These are phyloP conservation scores for Hippocampus barbouri DNA, from an alignment of 2,113 vertebrate species.

Conservation along the genomic window DNA sequence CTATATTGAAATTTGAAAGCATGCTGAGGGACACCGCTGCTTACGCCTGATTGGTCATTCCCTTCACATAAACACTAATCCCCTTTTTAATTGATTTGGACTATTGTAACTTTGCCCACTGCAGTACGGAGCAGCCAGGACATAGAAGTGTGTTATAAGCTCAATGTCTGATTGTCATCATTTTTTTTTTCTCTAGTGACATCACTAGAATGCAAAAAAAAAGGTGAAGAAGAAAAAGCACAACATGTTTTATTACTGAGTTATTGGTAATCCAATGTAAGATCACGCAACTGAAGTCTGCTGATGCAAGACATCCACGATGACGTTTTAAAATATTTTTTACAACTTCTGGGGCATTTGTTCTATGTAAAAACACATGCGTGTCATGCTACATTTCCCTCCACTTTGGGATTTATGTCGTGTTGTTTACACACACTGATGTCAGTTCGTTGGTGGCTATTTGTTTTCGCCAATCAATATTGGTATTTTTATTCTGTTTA, in stretches of 20 bases:
- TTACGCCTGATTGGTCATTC: too few species aligned
- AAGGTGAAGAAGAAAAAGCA: not conserved
- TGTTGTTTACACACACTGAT: conserved; percentile 40
- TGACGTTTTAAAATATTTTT: not conserved
- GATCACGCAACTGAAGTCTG: not conserved
- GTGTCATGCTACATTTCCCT: not conserved
- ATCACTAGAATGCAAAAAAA: not conserved
- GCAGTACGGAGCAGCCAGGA: too few species aligned
- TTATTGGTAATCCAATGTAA: too few species aligned
- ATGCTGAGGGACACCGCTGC: too few species aligned
- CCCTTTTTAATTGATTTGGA: too few species aligned
- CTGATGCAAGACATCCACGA: not conserved
- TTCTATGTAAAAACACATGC: too few species aligned
- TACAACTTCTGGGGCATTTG: not conserved
- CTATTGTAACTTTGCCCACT: too few species aligned
- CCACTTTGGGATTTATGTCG: conserved; percentile 26
- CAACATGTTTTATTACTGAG: not conserved
- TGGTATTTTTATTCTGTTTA: conserved; percentile 54
- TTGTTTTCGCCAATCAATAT: conserved; percentile 53
- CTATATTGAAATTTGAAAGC: too few species aligned
- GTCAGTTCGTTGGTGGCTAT: conserved; percentile 49
- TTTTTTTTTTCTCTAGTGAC: not conserved
- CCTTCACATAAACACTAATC: too few species aligned
- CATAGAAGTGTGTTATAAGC: not conserved
- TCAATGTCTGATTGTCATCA: not conserved